phyloP scores from a whole-genome alignment of 2,113 vertebrate species.

The Anser brachyrhynchus region DNA sequence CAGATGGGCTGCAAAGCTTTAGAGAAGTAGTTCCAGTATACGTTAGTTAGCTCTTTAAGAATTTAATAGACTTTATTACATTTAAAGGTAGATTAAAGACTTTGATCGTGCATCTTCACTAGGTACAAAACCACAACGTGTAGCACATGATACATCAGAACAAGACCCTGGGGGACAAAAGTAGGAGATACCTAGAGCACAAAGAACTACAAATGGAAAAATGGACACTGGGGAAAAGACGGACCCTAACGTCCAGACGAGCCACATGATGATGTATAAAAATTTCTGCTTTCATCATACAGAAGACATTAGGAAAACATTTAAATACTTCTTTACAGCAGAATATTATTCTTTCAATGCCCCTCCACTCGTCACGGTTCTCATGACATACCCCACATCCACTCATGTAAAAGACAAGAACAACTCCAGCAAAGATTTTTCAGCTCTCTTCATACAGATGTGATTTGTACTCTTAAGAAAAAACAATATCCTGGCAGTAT shows the following conservation, averaged over 20 bases:
- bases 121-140: neutral
- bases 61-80: neutral
- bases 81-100: neutral
- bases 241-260: neutral
- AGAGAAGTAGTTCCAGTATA: neutral
- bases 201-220: neutral
- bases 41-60: neutral
- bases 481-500: neutral
- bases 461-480: neutral
- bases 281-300: neutral
- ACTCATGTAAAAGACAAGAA: neutral
- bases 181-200: neutral
- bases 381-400: rapidly evolving
- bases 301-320: neutral
- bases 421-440: neutral
- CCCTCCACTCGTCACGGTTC: neutral
- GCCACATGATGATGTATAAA: neutral
- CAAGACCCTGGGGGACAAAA: neutral
- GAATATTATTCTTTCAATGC: neutral
- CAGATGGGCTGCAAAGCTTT: neutral
- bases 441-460: neutral
- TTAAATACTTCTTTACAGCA: neutral
- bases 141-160: rapidly evolving
- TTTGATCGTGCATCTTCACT: neutral
- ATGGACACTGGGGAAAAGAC: neutral